Evolutionary conservation across 2,888 invertebrate genomes (phyloP).

Genomic region (Folsomia candida): DNA sequence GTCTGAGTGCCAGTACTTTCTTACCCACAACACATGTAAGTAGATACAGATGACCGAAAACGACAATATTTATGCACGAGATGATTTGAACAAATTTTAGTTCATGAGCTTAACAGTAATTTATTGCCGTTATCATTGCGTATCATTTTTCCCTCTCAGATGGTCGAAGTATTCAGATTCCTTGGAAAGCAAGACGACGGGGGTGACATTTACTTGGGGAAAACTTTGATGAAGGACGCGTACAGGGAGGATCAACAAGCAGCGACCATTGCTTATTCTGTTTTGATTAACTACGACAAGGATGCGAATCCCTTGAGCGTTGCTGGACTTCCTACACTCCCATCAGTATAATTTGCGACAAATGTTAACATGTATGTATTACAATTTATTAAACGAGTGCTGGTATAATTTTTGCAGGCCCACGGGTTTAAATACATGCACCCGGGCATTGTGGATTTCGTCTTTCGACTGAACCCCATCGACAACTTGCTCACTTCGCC

Average conservation of each 20-base stretch:
- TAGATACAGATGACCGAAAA: background rate
- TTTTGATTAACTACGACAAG: constrained; percentile 8
- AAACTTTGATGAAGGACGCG: background rate
- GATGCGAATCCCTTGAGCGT: background rate
- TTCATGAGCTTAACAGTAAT: no score
- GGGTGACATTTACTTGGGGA: constrained; percentile 11
- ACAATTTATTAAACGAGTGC: no score
- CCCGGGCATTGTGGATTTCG: background rate
- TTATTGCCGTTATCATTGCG: no score
- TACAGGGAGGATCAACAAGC: constrained; percentile 9
- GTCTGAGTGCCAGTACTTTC: background rate
- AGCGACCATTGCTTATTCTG: background rate
- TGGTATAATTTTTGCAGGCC: background rate
- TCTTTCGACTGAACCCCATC: background rate
- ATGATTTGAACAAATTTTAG: background rate
- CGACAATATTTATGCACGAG: background rate
- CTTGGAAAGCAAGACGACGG: constrained; percentile 15
- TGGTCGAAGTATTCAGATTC: background rate
- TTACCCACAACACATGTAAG: background rate
- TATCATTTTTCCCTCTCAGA: background rate
- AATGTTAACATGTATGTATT: no score
- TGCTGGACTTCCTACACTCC: background rate
- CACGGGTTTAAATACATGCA: constrained; percentile 9
- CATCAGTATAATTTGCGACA: no score
- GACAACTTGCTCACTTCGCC: constrained; percentile 12